phyloP scores from a whole-genome alignment of 2,888 invertebrate species.

The Digitonthophagus gazella region DNA sequence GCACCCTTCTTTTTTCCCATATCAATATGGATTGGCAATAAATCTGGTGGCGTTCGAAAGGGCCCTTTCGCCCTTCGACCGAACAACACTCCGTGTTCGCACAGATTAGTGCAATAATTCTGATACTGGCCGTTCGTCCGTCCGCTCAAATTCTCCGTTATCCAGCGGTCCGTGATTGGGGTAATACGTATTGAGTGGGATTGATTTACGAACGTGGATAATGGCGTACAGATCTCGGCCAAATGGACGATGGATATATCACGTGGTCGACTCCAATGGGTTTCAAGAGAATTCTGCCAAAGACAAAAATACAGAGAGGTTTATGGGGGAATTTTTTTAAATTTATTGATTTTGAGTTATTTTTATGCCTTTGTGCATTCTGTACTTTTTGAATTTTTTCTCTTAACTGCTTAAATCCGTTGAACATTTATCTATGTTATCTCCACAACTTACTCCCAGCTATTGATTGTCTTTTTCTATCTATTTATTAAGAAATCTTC shows the following conservation, averaged over 20 bases:
- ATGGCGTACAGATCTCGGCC: slow-evolving; percentile 22
- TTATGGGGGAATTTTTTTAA: too few species aligned
- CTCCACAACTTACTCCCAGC: too few species aligned
- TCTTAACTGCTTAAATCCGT: too few species aligned
- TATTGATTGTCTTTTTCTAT: too few species aligned
- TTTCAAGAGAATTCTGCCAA: too few species aligned
- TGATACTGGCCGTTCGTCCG: slow-evolving; percentile 20
- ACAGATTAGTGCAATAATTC: slow-evolving; percentile 34
- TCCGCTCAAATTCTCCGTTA: slow-evolving; percentile 27
- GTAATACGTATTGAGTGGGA: slow-evolving; percentile 30
- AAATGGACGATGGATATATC: slow-evolving; percentile 26
- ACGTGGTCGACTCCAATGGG: too few species aligned
- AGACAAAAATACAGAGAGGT: too few species aligned
- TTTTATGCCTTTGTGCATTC: too few species aligned
- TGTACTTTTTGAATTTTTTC: too few species aligned
- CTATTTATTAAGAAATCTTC: too few species aligned
- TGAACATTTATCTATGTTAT: too few species aligned
- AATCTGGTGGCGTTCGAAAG: background rate
- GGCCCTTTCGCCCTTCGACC: background rate
- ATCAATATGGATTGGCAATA: slow-evolving; percentile 16
- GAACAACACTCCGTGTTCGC: slow-evolving; percentile 14
- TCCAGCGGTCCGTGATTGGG: slow-evolving; percentile 26
- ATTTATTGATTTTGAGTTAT: too few species aligned
- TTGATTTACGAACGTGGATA: slow-evolving; percentile 28
- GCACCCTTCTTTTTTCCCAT: background rate